Conservation (phyloP, 2,797 vertebrate species). For the Anas bernieri region DNA sequence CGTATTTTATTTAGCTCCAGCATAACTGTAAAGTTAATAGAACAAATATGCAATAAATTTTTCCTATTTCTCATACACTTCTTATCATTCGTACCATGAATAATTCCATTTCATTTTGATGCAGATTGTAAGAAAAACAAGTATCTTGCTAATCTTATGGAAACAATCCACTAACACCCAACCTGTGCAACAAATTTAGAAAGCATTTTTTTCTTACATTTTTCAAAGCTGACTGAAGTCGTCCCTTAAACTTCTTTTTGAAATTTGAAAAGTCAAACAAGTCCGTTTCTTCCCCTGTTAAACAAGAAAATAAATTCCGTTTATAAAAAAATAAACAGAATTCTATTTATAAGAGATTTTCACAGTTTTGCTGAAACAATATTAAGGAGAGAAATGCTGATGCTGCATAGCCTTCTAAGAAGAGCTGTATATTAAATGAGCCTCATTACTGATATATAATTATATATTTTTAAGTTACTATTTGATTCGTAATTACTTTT, state of each 20-base stretch:
- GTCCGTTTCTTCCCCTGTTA: conserved; percentile 79
- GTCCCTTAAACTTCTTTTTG: conserved; percentile 84
- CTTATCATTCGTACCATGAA: neutral
- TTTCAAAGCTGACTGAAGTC: conserved; percentile 83
- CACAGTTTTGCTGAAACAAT: neutral
- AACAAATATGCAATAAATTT: neutral
- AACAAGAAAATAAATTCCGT: neutral
- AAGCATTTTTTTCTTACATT: conserved; percentile 82
- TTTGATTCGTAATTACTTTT: neutral
- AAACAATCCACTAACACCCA: neutral
- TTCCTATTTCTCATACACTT: neutral
- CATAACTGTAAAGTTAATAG: neutral
- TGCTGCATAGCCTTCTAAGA: neutral
- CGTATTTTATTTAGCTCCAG: neutral
- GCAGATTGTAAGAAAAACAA: neutral
- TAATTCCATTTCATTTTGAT: neutral
- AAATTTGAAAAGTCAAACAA: conserved; percentile 84
- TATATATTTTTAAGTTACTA: neutral
- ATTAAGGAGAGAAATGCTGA: neutral
- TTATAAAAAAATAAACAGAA: neutral
- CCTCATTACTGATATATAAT: neutral
- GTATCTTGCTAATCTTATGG: neutral
- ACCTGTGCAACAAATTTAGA: neutral
- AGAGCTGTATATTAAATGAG: neutral
- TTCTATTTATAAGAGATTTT: neutral